Conservation (phyloP, 2,113 vertebrate species). For the Burhinus bistriatus region DNA sequence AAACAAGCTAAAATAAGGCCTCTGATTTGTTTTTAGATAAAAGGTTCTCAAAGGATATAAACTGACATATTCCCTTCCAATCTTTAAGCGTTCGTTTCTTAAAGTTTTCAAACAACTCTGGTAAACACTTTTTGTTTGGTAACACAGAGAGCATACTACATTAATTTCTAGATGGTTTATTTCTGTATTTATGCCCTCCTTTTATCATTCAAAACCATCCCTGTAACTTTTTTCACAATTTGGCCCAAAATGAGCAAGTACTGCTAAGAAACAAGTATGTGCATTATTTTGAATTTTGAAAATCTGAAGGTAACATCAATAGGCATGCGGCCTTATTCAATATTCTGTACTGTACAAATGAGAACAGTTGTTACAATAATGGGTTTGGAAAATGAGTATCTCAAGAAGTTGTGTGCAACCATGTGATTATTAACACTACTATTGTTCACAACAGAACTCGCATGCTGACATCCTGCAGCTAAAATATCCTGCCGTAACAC, state of each 20-base stretch:
- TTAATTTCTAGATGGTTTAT: neutral
- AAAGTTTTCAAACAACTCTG: neutral
- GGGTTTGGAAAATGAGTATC: neutral
- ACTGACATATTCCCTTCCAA: neutral
- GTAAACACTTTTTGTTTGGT: neutral
- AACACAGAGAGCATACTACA: neutral
- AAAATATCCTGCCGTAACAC: neutral
- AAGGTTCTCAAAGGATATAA: neutral
- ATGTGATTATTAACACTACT: neutral
- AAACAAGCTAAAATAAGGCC: conserved; percentile 5
- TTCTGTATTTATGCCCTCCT: neutral
- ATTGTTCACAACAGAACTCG: neutral
- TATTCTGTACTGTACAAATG: neutral
- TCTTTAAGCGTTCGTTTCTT: neutral
- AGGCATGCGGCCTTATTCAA: neutral
- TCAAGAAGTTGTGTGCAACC: neutral
- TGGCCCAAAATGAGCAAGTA: neutral
- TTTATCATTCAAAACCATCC: neutral
- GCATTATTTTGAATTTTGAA: neutral
- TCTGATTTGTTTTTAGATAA: neutral
- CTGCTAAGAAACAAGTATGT: neutral
- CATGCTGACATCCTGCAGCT: neutral
- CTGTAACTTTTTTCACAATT: neutral
- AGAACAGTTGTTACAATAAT: neutral
- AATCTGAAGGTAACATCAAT: neutral